A percentile compares a stretch with the other conserved stretches of the same genome.
phyloP scores from a whole-genome alignment of 2,797 vertebrate genomes.

The Glyptemys insculpta region DNA sequence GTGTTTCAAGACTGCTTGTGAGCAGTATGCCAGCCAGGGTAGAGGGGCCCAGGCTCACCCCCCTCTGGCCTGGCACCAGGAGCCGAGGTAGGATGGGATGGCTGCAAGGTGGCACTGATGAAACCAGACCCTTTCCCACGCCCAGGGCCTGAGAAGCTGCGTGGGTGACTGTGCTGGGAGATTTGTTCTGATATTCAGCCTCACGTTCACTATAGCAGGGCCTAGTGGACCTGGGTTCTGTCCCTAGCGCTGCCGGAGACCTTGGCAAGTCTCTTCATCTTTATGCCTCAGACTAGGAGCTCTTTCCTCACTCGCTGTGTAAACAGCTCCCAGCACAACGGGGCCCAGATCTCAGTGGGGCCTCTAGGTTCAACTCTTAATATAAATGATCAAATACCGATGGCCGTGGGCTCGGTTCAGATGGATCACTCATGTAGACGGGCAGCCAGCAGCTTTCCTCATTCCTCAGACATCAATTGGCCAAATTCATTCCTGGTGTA shows the following conservation, averaged over 20 bases:
- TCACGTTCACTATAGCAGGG: background rate
- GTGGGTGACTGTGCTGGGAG: background rate
- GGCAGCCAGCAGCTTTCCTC: no score
- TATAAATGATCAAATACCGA: no score
- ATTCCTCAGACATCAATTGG: no score
- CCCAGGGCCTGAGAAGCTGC: background rate
- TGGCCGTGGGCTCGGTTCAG: no score
- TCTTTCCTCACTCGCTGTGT: background rate
- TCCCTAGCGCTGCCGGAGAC: background rate
- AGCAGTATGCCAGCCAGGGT: background rate
- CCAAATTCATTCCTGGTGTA: no score
- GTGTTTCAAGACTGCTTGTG: background rate
- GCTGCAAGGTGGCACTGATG: background rate
- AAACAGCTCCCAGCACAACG: background rate
- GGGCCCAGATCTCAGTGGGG: no score
- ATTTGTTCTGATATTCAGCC: background rate
- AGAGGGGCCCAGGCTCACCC: no score
- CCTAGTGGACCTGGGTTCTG: no score
- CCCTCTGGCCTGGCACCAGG: background rate
- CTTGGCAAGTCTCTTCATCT: background rate
- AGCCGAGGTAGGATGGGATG: background rate
- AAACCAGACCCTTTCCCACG: background rate
- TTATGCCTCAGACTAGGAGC: background rate
- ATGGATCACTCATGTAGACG: no score
- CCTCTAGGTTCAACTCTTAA: no score